These are phyloP conservation scores for Batillaria attramentaria DNA, from an alignment of 1,140 invertebrate species.

Conservation along the genomic window DNA sequence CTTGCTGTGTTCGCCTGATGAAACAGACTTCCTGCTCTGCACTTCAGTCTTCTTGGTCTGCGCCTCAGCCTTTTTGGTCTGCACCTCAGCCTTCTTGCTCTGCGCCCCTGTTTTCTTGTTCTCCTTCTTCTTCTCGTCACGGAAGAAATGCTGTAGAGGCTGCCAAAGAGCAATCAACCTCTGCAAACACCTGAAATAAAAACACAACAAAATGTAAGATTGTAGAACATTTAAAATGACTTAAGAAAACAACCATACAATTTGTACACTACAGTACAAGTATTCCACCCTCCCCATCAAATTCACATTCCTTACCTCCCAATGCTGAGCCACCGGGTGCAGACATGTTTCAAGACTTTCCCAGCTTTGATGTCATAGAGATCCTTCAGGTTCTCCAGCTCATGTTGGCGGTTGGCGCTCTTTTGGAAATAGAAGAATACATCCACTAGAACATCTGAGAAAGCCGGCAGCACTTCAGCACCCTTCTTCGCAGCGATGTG, in stretches of 20 bases:
- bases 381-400: slow-evolving; percentile 28
- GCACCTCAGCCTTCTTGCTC: not conserved
- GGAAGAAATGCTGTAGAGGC: slow-evolving; percentile 40
- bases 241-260: too few relatives aligned
- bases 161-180: slow-evolving; percentile 41
- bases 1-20: too few relatives aligned
- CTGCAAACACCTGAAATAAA: slow-evolving; percentile 31
- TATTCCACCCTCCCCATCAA: too few relatives aligned
- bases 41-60: too few relatives aligned
- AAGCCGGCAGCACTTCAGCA: not conserved
- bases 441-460: not conserved
- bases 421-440: not conserved
- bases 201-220: too few relatives aligned
- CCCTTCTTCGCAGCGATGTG: not conserved
- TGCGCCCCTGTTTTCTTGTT: not conserved
- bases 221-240: too few relatives aligned
- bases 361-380: slow-evolving; percentile 43
- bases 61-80: too few relatives aligned
- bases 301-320: too few relatives aligned
- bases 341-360: slow-evolving; percentile 46
- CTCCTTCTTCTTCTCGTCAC: slow-evolving; percentile 6
- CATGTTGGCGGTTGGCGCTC: slow-evolving; percentile 32
- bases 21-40: too few relatives aligned
- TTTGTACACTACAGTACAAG: too few relatives aligned
- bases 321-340: slow-evolving; percentile 53